phyloP scores from a whole-genome alignment of 2,888 invertebrate species.

The Lottia scabra region DNA sequence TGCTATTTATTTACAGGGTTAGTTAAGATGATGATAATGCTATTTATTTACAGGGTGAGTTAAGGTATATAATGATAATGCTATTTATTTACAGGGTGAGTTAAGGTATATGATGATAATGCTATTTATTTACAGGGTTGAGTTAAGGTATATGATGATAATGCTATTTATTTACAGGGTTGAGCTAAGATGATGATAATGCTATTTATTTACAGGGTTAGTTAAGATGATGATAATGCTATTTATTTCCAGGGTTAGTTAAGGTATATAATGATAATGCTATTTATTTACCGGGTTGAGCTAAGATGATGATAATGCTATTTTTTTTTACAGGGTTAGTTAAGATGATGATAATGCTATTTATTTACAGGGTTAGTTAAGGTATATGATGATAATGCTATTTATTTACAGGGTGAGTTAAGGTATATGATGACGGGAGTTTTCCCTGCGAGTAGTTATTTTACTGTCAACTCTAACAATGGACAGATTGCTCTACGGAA shows the following conservation, averaged over 20 bases:
- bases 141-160: conserved; percentile 41
- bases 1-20: conserved; percentile 37
- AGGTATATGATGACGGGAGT: conserved; percentile 42
- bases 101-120: conserved; percentile 43
- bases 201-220: conserved; percentile 35
- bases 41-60: conserved; percentile 35
- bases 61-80: conserved; percentile 43
- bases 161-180: conserved; percentile 39
- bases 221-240: conserved; percentile 40
- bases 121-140: conserved; percentile 37
- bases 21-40: conserved; percentile 38
- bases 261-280: conserved; percentile 41
- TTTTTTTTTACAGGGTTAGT: conserved; percentile 34
- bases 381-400: conserved; percentile 41
- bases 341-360: conserved; percentile 38
- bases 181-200: conserved; percentile 35
- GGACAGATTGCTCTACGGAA: conserved; percentile 41
- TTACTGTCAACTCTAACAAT: conserved; percentile 36
- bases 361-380: conserved; percentile 38
- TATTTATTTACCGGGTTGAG: conserved; percentile 34
- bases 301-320: conserved; percentile 42
- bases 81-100: conserved; percentile 34
- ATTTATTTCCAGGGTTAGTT: conserved; percentile 37
- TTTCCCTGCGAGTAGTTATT: conserved; percentile 50
- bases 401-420: conserved; percentile 37